Evolutionary conservation across 1,140 invertebrate genomes (phyloP), one percentile per base, ranked within the genome.

Genomic region (Thalassaphorura encarpata): DNA sequence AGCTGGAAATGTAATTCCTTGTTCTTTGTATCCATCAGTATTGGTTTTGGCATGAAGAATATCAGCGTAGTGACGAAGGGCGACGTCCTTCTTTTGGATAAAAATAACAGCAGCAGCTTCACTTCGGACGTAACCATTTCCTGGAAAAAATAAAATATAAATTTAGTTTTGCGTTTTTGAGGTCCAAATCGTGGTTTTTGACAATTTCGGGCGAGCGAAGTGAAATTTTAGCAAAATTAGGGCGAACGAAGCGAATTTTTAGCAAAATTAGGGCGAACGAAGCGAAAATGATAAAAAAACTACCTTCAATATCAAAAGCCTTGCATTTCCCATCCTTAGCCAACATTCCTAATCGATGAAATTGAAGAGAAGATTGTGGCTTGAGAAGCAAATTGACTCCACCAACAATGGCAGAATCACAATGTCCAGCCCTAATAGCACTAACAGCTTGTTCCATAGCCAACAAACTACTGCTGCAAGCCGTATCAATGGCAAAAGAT

Each of bases 401-500:
- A 23, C 84, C 92, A 11, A 98, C 89, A 53, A 98, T 79, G 2
- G 94, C 94, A 6, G 88, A 79, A 67, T 98, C 93, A 72, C 91
- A 95, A 66, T 88, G 82, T 1, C 89, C 90, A 26, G 76, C 75
- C 36, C 83, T 76, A 43, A 98, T 93, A 16, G 88, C 84, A 6
- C 73, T 70, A 15, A 90, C 76, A 15, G 93, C 95, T 67, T 94
- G 85, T 66, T 90, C 81, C 66, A 97, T 71, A 1, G 89, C 93
- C 67, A 88, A 81, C 67, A 95, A 70, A 47, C 88, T 89, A 59
- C 91, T 95, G 0, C 92, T 96, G 72, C 94, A 98, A 1, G 94
- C 94, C 8, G 94, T 96, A 72, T 98, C 94, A 5, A 97, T 72
- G 3, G 88, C 82, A 71, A 85, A 94, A 71, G 90, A 95, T 1